These are phyloP conservation scores for Tachuris rubrigastra DNA, from an alignment of 2,113 vertebrate species.

Conservation along the genomic window DNA sequence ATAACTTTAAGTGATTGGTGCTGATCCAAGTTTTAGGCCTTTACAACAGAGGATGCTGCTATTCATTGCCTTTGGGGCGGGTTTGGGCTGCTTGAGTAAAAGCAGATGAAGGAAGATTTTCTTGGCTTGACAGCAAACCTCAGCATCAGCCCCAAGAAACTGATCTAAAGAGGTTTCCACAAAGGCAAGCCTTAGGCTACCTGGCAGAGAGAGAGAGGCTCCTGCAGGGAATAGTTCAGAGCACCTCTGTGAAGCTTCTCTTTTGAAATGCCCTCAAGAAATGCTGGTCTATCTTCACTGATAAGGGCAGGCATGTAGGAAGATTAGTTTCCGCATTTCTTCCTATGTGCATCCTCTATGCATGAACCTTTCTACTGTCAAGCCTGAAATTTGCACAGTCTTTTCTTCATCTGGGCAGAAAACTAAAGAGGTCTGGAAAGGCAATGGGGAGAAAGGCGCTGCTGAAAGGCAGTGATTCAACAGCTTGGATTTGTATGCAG, in stretches of 20 bases:
- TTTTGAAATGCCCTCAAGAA: constrained; percentile 32
- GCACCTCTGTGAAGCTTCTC: constrained; percentile 1
- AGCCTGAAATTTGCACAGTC: neutral
- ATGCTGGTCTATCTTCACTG: neutral
- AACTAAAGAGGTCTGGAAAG: neutral
- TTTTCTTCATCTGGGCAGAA: neutral
- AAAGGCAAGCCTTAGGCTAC: constrained; percentile 49
- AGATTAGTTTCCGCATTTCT: neutral
- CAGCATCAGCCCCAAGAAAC: constrained; percentile 25
- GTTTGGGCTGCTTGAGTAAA: constrained; percentile 21
- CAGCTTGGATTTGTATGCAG: neutral
- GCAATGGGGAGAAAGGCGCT: neutral
- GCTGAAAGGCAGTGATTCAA: neutral
- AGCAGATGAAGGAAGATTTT: constrained; percentile 42
- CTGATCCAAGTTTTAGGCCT: constrained; percentile 42
- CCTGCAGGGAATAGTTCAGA: neutral
- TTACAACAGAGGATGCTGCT: constrained; percentile 28
- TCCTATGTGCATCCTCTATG: neutral
- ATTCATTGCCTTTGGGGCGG: constrained; percentile 1
- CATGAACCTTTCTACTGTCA: neutral
- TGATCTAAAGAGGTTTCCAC: constrained; percentile 36
- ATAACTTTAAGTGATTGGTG: constrained; percentile 5
- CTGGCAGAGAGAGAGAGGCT: constrained; percentile 33
- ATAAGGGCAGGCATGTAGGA: neutral
- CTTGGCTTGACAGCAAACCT: constrained; percentile 39